Evolutionary conservation across 2,888 invertebrate species (phyloP).

Genomic region (Stramonita haemastoma): DNA sequence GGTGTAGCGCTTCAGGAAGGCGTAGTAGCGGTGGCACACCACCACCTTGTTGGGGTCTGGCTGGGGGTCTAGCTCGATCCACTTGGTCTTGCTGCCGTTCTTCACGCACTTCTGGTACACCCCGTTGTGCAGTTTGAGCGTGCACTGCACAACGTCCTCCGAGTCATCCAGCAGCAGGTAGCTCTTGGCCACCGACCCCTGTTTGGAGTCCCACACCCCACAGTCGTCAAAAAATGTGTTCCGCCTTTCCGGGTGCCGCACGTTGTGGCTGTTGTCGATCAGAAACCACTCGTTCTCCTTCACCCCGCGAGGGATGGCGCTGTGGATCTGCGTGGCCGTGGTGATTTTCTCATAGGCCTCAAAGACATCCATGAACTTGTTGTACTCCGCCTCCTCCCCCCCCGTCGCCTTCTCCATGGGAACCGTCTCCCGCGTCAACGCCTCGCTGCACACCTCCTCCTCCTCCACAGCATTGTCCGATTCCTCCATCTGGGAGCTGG

Average conservation of each 20-base stretch:
- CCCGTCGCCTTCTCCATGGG: conserved; percentile 2
- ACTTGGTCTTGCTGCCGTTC: neutral
- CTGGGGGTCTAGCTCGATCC: conserved; percentile 28
- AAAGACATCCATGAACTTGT: conserved; percentile 36
- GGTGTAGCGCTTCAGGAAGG: conserved; percentile 28
- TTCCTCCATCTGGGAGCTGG: neutral
- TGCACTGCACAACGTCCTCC: neutral
- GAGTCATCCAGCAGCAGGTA: conserved; percentile 33
- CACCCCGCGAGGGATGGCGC: conserved; percentile 21
- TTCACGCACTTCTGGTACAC: neutral
- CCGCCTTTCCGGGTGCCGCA: conserved; percentile 27
- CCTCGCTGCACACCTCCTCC: neutral
- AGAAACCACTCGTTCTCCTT: conserved; percentile 35
- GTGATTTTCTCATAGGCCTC: conserved; percentile 38
- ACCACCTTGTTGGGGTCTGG: conserved; percentile 32
- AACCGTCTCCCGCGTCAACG: neutral
- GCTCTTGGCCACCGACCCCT: conserved; percentile 34
- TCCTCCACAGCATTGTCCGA: neutral
- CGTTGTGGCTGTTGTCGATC: conserved; percentile 41
- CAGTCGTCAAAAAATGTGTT: conserved; percentile 41
- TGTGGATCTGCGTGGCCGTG: neutral
- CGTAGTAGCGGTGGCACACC: conserved; percentile 37
- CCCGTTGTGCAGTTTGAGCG: conserved; percentile 16
- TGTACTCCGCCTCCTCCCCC: neutral
- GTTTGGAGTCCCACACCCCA: conserved; percentile 40